Evolutionary conservation across 2,888 invertebrate genomes (phyloP).

Genomic region (Teleiodes luculella): DNA sequence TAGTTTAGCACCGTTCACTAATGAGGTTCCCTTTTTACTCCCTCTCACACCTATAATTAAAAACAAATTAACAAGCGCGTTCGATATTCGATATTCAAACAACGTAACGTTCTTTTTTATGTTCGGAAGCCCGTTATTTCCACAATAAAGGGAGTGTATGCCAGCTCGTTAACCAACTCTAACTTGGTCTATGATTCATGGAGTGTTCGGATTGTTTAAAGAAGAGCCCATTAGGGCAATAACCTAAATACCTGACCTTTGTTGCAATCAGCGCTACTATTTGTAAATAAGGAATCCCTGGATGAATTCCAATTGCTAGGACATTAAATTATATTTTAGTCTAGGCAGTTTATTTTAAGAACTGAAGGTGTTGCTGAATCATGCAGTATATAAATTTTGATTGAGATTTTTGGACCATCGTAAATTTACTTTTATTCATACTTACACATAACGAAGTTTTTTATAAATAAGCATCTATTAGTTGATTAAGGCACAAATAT

Average conservation of each 20-base stretch:
- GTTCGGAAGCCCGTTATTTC: constrained; percentile 1
- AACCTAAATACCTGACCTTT: constrained; percentile 37
- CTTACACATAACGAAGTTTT: too few relatives aligned
- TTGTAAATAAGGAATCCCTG: not conserved
- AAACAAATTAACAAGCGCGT: not conserved
- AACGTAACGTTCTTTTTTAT: not conserved
- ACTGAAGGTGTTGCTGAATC: not conserved
- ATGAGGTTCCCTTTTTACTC: not conserved
- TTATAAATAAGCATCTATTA: too few relatives aligned
- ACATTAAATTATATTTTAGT: not conserved
- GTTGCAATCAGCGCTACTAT: constrained; percentile 24
- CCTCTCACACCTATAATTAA: not conserved
- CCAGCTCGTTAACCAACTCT: not conserved
- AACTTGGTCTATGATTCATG: constrained; percentile 24
- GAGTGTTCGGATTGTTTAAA: constrained; percentile 12
- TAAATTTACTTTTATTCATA: too few relatives aligned
- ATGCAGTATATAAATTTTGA: too few relatives aligned
- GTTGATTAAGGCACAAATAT: too few relatives aligned
- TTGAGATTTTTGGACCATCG: too few relatives aligned
- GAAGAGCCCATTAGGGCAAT: constrained; percentile 29
- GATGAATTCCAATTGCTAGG: not conserved
- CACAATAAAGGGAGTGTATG: not conserved
- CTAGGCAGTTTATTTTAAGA: not conserved
- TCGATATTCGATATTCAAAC: not conserved
- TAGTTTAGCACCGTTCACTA: too few relatives aligned